Base-by-base conservation (phyloP, 2,888 invertebrate species). In the Altica lythri region DNA sequence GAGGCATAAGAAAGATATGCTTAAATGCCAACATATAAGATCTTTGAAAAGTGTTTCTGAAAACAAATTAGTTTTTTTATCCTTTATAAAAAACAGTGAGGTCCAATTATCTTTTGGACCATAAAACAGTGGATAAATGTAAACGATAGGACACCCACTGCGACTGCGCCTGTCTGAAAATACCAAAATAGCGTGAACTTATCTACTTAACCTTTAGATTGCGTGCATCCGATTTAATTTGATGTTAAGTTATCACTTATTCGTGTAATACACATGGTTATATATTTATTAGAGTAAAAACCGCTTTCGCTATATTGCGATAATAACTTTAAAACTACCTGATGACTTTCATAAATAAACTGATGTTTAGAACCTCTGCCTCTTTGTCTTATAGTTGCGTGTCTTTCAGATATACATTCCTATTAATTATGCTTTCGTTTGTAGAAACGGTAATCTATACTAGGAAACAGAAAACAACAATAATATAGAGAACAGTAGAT, bases 201-300 rank as follows among this genome's bases (percentile, higher is more conserved):
- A 60, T 64, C 73, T 72, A 73, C 74, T 74, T 74, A 74, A 68
- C 68, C 69, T 65, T 62, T 59, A 58, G 61, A 63, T 74, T 69
- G 74, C 74, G 73, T 74, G 74, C 71, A 66, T 59, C 65, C 62
- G 63, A 60, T 70, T 74, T 75, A 75, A 75, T 75, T 73, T 72
- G 73, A 73, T 74, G 75, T 75, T 73, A 75, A 75, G 73, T 75
- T 75, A 75, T 75, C 75, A 73, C 75, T 74, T 75, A 73, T 68
- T 70, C 67, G 68, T 73, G 73, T 75, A 75, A 75, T 75, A 74
- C 72, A 75, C 73, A 71, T 74, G 71, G 64, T 71, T 40, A 40
- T 71, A 65, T 72, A 73, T 73, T 72, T 72, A 72, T 73, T 71
- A 68, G 69, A 69, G 55, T 60, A 65, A 63, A 66, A 65, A 30